A percentile compares a stretch with the other conserved stretches of the same genome.
Evolutionary conservation across 2,797 vertebrate species (phyloP).

Genomic region (Oreochromis grahami): DNA sequence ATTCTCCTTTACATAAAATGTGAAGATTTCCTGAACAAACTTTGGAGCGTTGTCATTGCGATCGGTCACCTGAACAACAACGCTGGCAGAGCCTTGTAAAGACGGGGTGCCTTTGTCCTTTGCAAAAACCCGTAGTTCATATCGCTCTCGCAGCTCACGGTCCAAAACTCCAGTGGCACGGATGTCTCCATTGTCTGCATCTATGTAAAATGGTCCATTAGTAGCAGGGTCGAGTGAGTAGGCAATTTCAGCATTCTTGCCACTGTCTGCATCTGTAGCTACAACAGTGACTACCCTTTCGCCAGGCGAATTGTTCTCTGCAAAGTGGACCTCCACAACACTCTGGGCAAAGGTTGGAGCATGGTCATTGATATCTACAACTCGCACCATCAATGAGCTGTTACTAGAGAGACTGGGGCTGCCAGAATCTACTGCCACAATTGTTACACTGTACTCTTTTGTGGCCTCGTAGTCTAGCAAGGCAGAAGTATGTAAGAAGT

Average conservation of each 20-base stretch:
- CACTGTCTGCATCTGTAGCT: slow-evolving; percentile 90
- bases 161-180: slow-evolving; percentile 84
- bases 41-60: slow-evolving; percentile 94
- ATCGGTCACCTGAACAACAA: slow-evolving; percentile 89
- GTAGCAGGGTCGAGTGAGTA: slow-evolving; percentile 85
- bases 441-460: slow-evolving; percentile 92
- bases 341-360: slow-evolving; percentile 87
- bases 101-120: slow-evolving; percentile 88
- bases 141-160: slow-evolving; percentile 86
- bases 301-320: slow-evolving; percentile 89
- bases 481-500: slow-evolving; percentile 93
- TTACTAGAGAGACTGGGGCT: slow-evolving; percentile 96
- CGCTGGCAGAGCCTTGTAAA: slow-evolving; percentile 86
- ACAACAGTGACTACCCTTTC: slow-evolving; percentile 89
- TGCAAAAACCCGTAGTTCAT: slow-evolving; percentile 89
- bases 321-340: slow-evolving; percentile 90
- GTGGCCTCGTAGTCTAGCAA: slow-evolving; percentile 92
- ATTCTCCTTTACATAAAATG: slow-evolving; percentile 96
- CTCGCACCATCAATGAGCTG: slow-evolving; percentile 89
- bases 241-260: slow-evolving; percentile 89
- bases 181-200: slow-evolving; percentile 91
- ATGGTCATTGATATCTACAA: slow-evolving; percentile 94
- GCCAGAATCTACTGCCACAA: slow-evolving; percentile 94
- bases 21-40: slow-evolving; percentile 96
- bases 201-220: slow-evolving; percentile 85